Base-by-base conservation (phyloP, 2,888 invertebrate genomes). In the Napeogenes sylphis region DNA sequence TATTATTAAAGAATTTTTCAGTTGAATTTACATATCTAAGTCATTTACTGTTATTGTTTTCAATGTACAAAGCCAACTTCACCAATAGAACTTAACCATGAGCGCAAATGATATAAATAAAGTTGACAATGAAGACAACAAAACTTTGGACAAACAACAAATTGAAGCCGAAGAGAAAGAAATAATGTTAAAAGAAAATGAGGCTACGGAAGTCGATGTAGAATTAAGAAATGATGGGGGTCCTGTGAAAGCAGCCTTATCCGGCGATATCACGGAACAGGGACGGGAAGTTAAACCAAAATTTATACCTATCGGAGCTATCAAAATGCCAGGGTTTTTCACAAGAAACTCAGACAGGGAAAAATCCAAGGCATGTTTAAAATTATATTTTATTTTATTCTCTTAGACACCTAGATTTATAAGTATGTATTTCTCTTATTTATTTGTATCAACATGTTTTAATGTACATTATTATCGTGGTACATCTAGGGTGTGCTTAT, bases 281-380 rank as follows among this genome's bases (percentile, higher is more conserved):
- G 94, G 94, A 58, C 92, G 94, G 67, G 95, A 95, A 85, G 94
- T 94, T 45, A 94, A 94, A 77, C 95, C 95, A 64, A 95, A 94
- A 80, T 96, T 95, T 80, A 95, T 96, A 74, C 96, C 96, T 4
- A 96, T 96, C 75, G 96, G 96, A 58, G 96, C 95, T n/a, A 95
- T 96, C 69, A 95, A 96, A 87, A 94, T 96, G 93, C 96, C 96
- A 4, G 96, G 96, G 14, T 96, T 96, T 86, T 96, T 96, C 76
- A 94, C 94, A 65, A 93, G 94, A 72, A 94, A 94, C 79, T 94
- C 94, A 71, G 95, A 95, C 68, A 94, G 93, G 78, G 94, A 94
- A 80, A 94, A 92, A 71, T 92, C 91, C 84, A 95, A 93, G 93
- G 94, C 94, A 86, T 68, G 71, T 67, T 61, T 53, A 32, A n/a